Conservation (phyloP, 92 coral and sea anemone genomes). For the Parazoanthus atlanticus region DNA sequence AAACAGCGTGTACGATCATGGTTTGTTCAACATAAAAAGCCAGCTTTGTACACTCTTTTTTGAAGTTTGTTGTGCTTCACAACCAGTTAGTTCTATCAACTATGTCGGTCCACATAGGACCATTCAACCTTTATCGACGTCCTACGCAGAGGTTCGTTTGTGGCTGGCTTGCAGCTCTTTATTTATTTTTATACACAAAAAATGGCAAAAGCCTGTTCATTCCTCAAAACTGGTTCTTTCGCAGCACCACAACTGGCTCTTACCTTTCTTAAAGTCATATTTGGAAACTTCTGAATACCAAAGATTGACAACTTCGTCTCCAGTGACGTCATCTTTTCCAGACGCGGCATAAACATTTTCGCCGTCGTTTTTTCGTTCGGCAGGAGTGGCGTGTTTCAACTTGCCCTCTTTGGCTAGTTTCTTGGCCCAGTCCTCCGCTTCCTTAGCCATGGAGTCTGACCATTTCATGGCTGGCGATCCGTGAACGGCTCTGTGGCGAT, state of each 20-base stretch:
- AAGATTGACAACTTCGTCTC: constrained; percentile 35
- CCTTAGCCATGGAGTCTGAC: constrained; percentile 56
- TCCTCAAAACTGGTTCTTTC: too few relatives aligned
- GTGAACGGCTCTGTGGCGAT: constrained; percentile 57
- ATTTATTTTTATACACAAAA: too few relatives aligned
- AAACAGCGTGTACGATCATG: too few relatives aligned
- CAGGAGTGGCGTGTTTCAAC: constrained; percentile 50
- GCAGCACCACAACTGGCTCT: background rate
- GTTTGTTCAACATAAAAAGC: too few relatives aligned
- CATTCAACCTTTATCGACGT: too few relatives aligned
- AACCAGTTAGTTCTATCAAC: too few relatives aligned
- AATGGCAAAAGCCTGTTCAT: too few relatives aligned
- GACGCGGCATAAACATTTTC: constrained; percentile 48
- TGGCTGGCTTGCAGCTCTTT: too few relatives aligned
- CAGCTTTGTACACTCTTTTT: too few relatives aligned
- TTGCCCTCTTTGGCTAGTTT: constrained; percentile 45
- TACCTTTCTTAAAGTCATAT: constrained; percentile 63
- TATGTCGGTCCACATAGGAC: too few relatives aligned
- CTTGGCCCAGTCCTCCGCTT: constrained; percentile 65
- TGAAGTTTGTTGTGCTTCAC: too few relatives aligned
- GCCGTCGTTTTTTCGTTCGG: constrained; percentile 46
- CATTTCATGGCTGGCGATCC: constrained; percentile 57
- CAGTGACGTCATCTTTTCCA: constrained; percentile 40
- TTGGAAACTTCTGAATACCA: constrained; percentile 61
- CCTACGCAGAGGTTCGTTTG: too few relatives aligned